These are phyloP conservation scores for Paramormyrops hopkinsi DNA, from an alignment of 2,797 vertebrate genomes.

Conservation along the genomic window DNA sequence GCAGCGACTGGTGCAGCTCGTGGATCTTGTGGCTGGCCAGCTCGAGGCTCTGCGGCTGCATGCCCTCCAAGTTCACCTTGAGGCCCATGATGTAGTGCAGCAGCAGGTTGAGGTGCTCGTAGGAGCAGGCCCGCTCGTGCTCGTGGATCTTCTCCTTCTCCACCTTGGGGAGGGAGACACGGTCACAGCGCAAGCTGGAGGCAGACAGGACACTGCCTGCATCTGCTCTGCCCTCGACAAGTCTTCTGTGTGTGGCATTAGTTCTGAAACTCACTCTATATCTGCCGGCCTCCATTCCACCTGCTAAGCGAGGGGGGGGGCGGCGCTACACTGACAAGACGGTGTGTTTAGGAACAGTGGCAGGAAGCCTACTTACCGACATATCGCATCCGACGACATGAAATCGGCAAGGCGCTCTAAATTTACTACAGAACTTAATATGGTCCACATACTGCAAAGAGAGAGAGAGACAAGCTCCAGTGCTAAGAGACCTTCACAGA, in stretches of 20 bases:
- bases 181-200: neutral
- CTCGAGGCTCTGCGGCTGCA: slow-evolving; percentile 70
- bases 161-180: slow-evolving; percentile 59
- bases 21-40: slow-evolving; percentile 66
- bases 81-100: slow-evolving; percentile 78
- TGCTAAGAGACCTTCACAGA: slow-evolving; percentile 17
- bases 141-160: slow-evolving; percentile 79
- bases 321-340: neutral
- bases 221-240: neutral
- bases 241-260: neutral
- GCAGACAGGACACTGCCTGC: neutral
- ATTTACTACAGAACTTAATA: slow-evolving; percentile 82
- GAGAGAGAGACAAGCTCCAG: slow-evolving; percentile 46
- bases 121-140: slow-evolving; percentile 75
- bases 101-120: slow-evolving; percentile 82
- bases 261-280: neutral
- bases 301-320: neutral
- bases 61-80: slow-evolving; percentile 71
- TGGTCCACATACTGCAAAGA: slow-evolving; percentile 85
- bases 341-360: neutral
- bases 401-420: slow-evolving; percentile 84
- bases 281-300: neutral
- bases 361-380: slow-evolving; percentile 68
- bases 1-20: slow-evolving; percentile 66
- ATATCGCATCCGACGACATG: slow-evolving; percentile 80